A percentile compares a stretch with the other conserved stretches of the same genome.
These are phyloP conservation scores for Proteles cristata DNA, from an alignment of 2,113 vertebrate genomes.

Conservation along the genomic window DNA sequence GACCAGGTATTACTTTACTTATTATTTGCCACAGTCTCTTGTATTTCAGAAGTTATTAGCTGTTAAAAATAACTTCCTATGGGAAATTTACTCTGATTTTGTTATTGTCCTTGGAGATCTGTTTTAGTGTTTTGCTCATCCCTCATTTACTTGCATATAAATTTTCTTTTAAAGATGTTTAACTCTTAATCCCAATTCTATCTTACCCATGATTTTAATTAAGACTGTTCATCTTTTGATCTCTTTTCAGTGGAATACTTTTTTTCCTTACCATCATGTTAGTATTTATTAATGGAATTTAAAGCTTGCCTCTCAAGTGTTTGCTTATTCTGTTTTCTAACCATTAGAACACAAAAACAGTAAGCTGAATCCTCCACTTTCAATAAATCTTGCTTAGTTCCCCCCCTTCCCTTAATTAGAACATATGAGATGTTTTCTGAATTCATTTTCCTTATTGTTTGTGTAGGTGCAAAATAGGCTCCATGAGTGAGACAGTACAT, in stretches of 20 bases:
- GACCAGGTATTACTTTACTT: neutral
- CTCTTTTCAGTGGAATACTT: slow-evolving; percentile 3
- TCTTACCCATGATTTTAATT: slow-evolving; percentile 38
- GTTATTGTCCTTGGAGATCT: neutral
- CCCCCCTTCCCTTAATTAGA: neutral
- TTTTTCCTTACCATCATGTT: neutral
- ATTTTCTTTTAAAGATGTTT: slow-evolving; percentile 52
- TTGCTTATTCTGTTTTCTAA: slow-evolving; percentile 32
- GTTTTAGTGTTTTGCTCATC: neutral
- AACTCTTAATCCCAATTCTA: neutral
- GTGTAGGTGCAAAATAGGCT: neutral
- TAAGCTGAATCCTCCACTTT: neutral
- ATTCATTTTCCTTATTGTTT: neutral
- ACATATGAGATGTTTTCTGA: neutral
- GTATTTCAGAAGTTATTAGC: neutral
- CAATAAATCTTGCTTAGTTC: slow-evolving; percentile 17
- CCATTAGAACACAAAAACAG: neutral
- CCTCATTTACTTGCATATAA: neutral
- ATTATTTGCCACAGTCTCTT: neutral
- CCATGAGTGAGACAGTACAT: neutral
- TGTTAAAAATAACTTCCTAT: neutral
- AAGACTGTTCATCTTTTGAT: neutral
- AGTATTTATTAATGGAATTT: slow-evolving; percentile 18
- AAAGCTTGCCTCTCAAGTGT: slow-evolving; percentile 8
- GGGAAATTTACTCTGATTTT: slow-evolving; percentile 5